phyloP scores from a whole-genome alignment of 2,113 vertebrate genomes.

The Dasyprocta punctata region DNA sequence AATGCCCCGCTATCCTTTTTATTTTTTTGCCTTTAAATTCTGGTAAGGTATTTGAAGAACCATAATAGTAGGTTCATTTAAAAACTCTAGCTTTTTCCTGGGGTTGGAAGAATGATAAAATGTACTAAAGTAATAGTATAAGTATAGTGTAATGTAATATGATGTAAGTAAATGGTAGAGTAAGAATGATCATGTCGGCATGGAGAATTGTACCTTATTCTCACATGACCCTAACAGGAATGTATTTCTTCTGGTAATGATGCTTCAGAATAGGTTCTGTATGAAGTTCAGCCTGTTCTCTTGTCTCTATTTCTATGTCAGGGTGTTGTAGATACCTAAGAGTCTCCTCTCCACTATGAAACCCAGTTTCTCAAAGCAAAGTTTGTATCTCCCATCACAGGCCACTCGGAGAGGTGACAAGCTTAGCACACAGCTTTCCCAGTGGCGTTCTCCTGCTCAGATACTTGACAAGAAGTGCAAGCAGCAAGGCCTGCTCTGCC shows the following conservation, averaged over 20 bases:
- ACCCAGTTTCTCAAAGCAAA: neutral
- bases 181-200: neutral
- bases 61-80: neutral
- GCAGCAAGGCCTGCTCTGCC: neutral
- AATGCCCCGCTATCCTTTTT: neutral
- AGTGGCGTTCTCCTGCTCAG: neutral
- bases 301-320: neutral
- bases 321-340: neutral
- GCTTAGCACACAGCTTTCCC: neutral
- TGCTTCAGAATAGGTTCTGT: neutral
- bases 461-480: neutral
- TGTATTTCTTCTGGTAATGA: neutral
- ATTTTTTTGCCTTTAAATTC: slow-evolving; percentile 34
- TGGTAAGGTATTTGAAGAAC: neutral
- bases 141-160: neutral
- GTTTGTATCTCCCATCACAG: neutral
- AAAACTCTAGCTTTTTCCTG: neutral
- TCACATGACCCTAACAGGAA: neutral
- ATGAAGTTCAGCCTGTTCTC: neutral
- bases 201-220: neutral
- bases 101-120: neutral
- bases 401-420: neutral
- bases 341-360: neutral
- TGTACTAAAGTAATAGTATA: neutral
- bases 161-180: neutral